Base-by-base conservation (phyloP, 2,797 vertebrate species). In the Smutsia gigantea region DNA sequence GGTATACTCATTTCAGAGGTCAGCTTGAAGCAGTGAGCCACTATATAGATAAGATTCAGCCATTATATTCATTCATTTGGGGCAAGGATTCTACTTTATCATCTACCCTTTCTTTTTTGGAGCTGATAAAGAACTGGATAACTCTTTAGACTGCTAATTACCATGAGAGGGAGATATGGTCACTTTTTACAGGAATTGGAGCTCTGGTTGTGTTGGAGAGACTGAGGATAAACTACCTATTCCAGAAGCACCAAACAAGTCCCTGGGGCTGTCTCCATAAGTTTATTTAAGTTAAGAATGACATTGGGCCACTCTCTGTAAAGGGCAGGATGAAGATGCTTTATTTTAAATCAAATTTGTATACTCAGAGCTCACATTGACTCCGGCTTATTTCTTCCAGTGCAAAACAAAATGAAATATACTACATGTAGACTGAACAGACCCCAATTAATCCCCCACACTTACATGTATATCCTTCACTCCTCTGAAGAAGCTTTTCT, bases 41-140 rank as follows among this genome's bases (percentile, higher is more conserved):
- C 85, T 75, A 29, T 53, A 34, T 61, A 69, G 51, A 94, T 90
- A 93, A 93, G 87, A n/a, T 39, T 85, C 42, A 87, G 57, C 46
- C 61, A 69, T 95, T 95, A 57, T 12, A 55, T 8, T 88, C 85
- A 79, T 86, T 95, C 74, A 79, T 69, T 93, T 79, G 51, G 79
- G 31, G 71, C 37, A 94, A 91, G 27, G 29, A 46, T 91, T 13
- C 39, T 74, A 46, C 57, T 94, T 92, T 61, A 92, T 84, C 66
- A 68, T 69, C 83, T 88, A 63, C n/a, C 37, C 3, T 64, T 96
- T 74, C 79, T 95, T 92, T 53, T 87, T 87, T 61, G 72, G 87
- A 88, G 29, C 68, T 57, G 49, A 72, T 85, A 92, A 93, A 95
- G 77, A 84, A 92, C 93, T 2, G 6, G 61, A 39, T 42, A 74